Evolutionary conservation across 1,140 invertebrate genomes (phyloP).

Genomic region (Pseudomyrmex cubaensis): DNA sequence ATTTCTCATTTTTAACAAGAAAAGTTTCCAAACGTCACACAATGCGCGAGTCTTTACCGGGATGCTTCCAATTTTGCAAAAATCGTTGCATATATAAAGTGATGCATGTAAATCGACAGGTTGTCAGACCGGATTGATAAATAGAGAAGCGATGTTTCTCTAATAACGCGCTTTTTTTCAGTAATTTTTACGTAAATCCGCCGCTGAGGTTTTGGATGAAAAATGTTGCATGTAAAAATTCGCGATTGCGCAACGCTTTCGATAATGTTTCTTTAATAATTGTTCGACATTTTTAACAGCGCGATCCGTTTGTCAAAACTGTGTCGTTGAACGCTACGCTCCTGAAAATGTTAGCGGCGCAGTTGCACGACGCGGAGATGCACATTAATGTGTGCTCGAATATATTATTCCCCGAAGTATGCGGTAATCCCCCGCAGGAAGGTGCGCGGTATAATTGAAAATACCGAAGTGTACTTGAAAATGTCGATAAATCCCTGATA

Average conservation of each 20-base stretch:
- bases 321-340: neutral
- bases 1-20: neutral
- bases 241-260: neutral
- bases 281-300: neutral
- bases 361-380: neutral
- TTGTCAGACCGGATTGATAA: conserved; percentile 32
- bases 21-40: neutral
- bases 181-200: conserved; percentile 17
- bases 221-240: neutral
- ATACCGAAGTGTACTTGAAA: conserved; percentile 66
- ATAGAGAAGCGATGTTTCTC: conserved; percentile 3
- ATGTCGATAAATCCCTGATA: conserved; percentile 70
- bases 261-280: conserved; percentile 5
- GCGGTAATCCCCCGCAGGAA: too few species aligned
- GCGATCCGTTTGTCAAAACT: neutral
- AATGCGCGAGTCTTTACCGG: neutral
- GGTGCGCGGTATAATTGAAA: conserved; percentile 64
- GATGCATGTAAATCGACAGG: conserved; percentile 11
- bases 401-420: conserved; percentile 51
- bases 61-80: neutral
- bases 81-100: neutral
- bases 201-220: neutral
- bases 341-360: conserved; percentile 15
- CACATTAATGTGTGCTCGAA: neutral
- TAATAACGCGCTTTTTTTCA: neutral